Conservation (phyloP, 2,888 invertebrate genomes). For the Aspidiotus rigidus region DNA sequence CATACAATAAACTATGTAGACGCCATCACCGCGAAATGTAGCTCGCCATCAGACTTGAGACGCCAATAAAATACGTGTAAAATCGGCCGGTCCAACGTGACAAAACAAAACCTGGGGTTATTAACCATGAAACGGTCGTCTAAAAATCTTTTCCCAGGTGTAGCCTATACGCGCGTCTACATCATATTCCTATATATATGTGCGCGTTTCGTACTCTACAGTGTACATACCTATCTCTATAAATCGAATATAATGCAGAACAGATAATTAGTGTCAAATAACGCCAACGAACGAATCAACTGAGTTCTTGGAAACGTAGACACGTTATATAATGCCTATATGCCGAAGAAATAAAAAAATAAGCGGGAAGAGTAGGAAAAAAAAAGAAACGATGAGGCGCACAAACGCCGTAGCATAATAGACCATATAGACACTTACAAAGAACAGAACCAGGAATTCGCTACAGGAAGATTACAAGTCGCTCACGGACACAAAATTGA, state of each 20-base stretch:
- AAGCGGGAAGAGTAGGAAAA: no score
- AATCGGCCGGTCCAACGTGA: not conserved
- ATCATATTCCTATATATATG: no score
- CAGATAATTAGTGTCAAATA: conserved; percentile 24
- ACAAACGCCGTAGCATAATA: no score
- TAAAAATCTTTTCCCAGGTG: conserved; percentile 16
- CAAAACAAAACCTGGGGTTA: conserved; percentile 9
- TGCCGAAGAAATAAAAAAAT: not conserved
- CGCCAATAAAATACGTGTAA: not conserved
- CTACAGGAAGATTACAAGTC: no score
- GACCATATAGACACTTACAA: no score
- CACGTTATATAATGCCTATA: conserved; percentile 7
- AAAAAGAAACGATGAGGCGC: no score
- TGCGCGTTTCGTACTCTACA: no score
- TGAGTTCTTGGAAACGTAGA: conserved; percentile 25
- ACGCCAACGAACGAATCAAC: conserved; percentile 12
- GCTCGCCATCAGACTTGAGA: not conserved
- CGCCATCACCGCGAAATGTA: not conserved
- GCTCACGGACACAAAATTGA: no score
- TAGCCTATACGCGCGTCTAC: not conserved
- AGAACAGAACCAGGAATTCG: no score
- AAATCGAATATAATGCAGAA: conserved; percentile 8
- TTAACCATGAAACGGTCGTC: conserved; percentile 14
- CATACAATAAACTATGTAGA: not conserved
- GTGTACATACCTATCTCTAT: no score